phyloP scores from a whole-genome alignment of 2,113 vertebrate genomes.

The Coreoperca whiteheadi region DNA sequence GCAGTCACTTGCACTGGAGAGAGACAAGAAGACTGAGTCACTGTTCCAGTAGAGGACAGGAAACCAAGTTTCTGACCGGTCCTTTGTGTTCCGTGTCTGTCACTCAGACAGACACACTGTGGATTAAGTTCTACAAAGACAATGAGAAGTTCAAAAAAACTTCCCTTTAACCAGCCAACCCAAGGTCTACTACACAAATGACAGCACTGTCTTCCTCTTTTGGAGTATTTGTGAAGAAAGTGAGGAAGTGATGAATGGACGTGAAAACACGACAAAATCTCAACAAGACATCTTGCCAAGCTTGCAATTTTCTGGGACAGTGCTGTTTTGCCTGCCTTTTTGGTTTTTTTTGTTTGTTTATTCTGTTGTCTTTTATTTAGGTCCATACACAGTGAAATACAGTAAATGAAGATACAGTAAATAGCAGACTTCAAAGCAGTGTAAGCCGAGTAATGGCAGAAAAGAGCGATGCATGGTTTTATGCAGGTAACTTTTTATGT shows the following conservation, averaged over 20 bases:
- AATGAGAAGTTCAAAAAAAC: conserved; percentile 35
- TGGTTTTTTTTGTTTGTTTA: conserved; percentile 29
- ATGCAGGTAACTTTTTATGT: conserved; percentile 66
- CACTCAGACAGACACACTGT: conserved; percentile 49
- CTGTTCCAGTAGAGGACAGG: conserved; percentile 43
- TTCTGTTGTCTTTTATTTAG: conserved; percentile 56
- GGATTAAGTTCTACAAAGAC: conserved; percentile 57
- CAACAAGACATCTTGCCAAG: conserved; percentile 58
- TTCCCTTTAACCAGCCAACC: conserved; percentile 68
- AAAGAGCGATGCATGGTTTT: conserved; percentile 46
- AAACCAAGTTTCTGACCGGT: conserved; percentile 50
- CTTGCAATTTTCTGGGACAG: conserved; percentile 55
- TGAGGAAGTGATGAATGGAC: conserved; percentile 52
- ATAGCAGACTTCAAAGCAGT: conserved; percentile 31
- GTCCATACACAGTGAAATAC: conserved; percentile 29
- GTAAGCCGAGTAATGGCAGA: conserved; percentile 31
- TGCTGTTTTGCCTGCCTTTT: conserved; percentile 56
- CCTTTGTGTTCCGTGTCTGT: conserved; percentile 53
- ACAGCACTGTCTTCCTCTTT: conserved; percentile 76
- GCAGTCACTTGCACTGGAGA: conserved; percentile 81
- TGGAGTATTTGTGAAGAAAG: conserved; percentile 49
- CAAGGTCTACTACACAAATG: conserved; percentile 75
- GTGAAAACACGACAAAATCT: conserved; percentile 41
- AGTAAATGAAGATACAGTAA: conserved; percentile 25
- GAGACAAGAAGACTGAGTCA: conserved; percentile 42